Percentiles rank a stretch among this genome's conserved stretches.
Evolutionary conservation across 2,113 vertebrate species (phyloP).

Genomic region (Dissostichus mawsoni): DNA sequence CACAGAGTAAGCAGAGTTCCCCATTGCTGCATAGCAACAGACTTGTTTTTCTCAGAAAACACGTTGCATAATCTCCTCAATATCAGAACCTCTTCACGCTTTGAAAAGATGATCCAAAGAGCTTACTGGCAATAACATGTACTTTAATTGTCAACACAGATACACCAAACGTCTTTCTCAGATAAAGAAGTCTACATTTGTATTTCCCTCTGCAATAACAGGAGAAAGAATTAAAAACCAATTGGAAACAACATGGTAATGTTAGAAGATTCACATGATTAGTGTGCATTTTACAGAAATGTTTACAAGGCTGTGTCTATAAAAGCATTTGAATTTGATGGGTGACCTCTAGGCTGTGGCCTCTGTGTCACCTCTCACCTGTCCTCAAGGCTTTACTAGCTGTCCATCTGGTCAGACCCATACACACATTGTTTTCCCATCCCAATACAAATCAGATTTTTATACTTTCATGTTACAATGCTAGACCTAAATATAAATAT

Average conservation of each 20-base stretch:
- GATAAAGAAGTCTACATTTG: neutral
- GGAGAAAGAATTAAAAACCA: neutral
- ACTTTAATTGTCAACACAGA: neutral
- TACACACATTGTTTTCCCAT: neutral
- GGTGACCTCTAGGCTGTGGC: conserved; percentile 11
- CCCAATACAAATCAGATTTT: neutral
- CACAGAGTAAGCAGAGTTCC: neutral
- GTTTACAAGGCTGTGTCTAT: neutral
- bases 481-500: neutral
- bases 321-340: neutral
- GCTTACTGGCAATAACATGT: neutral
- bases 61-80: conserved; percentile 3
- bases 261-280: neutral
- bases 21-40: neutral
- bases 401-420: conserved; percentile 16
- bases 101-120: conserved; percentile 13
- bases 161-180: neutral
- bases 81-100: neutral
- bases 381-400: conserved; percentile 18
- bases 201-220: neutral
- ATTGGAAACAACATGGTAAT: neutral
- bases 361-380: conserved; percentile 36
- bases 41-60: neutral
- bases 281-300: neutral
- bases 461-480: neutral